Evolutionary conservation across 2,797 vertebrate species (phyloP).

Genomic region (Salarias fasciatus): DNA sequence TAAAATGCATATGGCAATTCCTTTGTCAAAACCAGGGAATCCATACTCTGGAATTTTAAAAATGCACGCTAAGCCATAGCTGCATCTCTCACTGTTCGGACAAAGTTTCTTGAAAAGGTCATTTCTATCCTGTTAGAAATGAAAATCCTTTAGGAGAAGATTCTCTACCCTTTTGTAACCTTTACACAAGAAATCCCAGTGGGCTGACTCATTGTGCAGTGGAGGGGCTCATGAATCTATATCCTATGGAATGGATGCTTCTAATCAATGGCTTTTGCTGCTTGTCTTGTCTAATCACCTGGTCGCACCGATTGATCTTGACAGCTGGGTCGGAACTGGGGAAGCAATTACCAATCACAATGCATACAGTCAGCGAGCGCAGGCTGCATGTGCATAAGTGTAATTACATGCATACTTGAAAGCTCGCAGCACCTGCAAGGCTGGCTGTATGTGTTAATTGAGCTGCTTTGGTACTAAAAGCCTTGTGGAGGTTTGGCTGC

Average conservation of each 20-base stretch:
- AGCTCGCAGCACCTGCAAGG: constrained; percentile 22
- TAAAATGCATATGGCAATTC: constrained; percentile 12
- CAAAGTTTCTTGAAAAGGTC: constrained; percentile 77
- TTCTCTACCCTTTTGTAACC: constrained; percentile 79
- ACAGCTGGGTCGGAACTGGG: constrained; percentile 57
- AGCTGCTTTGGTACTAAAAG: constrained; percentile 55
- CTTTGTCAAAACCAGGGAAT: constrained; percentile 35
- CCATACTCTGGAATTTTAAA: constrained; percentile 55
- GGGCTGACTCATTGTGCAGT: constrained; percentile 68
- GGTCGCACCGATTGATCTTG: constrained; percentile 72
- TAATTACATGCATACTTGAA: constrained; percentile 58
- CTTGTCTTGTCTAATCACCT: constrained; percentile 76
- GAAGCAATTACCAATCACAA: constrained; percentile 70
- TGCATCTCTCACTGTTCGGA: constrained; percentile 58
- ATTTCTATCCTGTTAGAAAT: constrained; percentile 70
- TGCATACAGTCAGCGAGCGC: neutral
- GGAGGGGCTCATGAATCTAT: constrained; percentile 72
- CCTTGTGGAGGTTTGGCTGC: constrained; percentile 29
- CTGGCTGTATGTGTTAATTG: constrained; percentile 56
- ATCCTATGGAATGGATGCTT: constrained; percentile 67
- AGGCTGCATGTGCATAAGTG: constrained; percentile 29
- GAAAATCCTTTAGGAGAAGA: constrained; percentile 75
- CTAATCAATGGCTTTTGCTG: constrained; percentile 73
- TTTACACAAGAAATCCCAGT: constrained; percentile 77
- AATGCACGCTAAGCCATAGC: constrained; percentile 59